phyloP scores from a whole-genome alignment of 1,140 invertebrate genomes.

The Platorchestia sp. region DNA sequence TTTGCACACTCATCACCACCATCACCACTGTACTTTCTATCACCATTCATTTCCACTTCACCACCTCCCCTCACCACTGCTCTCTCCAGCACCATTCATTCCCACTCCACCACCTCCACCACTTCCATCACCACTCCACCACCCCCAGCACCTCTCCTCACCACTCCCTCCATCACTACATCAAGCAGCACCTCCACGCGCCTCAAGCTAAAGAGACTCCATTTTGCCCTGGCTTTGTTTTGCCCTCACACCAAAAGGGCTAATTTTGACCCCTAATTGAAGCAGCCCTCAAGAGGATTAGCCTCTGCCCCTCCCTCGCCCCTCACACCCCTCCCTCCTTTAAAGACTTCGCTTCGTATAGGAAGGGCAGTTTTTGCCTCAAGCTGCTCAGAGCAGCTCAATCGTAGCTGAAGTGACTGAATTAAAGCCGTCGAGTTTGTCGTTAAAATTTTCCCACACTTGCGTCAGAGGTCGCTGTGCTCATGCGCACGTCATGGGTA shows the following conservation, averaged over 20 bases:
- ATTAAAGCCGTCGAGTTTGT: not conserved
- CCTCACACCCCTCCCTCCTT: not conserved
- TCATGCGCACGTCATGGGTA: no score
- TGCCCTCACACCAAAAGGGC: constrained; percentile 50
- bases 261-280: constrained; percentile 49
- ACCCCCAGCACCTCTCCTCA: not conserved
- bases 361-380: not conserved
- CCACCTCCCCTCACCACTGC: not conserved
- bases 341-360: not conserved
- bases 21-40: not conserved
- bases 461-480: no score
- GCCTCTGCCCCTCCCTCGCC: not conserved
- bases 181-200: not conserved
- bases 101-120: not conserved
- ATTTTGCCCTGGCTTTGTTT: constrained; percentile 8
- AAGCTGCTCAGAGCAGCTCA: not conserved
- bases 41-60: not conserved
- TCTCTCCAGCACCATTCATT: not conserved
- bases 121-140: not conserved
- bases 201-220: no score
- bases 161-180: not conserved
- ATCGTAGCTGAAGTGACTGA: not conserved
- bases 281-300: constrained; percentile 44
- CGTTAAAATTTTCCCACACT: no score
- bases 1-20: not conserved